These are phyloP conservation scores for Pangasius djambal DNA, from an alignment of 2,797 vertebrate species.

Conservation along the genomic window DNA sequence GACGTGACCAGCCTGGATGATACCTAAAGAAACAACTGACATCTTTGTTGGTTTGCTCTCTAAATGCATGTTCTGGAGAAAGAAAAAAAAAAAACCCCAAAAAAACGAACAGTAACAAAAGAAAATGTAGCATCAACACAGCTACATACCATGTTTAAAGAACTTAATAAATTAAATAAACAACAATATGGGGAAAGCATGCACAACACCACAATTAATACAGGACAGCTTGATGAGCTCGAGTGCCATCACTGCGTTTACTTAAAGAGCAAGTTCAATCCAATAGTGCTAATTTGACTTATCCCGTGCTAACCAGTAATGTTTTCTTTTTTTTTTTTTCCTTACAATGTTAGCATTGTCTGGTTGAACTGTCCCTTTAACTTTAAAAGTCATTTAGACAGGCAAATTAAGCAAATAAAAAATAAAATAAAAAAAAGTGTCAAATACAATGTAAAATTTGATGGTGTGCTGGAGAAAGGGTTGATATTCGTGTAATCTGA, in stretches of 20 bases:
- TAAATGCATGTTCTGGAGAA: constrained; percentile 64
- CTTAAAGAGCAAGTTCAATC: background rate
- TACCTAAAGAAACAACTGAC: background rate
- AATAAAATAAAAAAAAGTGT: constrained; percentile 23
- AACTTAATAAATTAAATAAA: constrained; percentile 79
- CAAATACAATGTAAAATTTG: constrained; percentile 39
- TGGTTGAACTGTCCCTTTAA: constrained; percentile 12
- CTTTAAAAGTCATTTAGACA: constrained; percentile 51
- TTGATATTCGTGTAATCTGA: constrained; percentile 37
- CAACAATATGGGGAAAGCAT: constrained; percentile 70
- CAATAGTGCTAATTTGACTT: background rate
- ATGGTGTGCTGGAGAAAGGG: constrained; percentile 23
- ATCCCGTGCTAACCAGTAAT: background rate
- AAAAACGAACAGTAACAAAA: constrained; percentile 52
- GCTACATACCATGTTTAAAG: constrained; percentile 69
- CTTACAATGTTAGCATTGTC: background rate
- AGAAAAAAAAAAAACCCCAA: background rate
- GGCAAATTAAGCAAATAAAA: constrained; percentile 53
- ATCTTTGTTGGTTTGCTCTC: background rate
- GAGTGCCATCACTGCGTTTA: constrained; percentile 56
- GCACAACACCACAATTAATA: constrained; percentile 58
- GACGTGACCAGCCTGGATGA: background rate
- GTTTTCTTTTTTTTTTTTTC: background rate
- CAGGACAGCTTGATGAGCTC: constrained; percentile 62
- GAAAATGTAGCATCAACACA: constrained; percentile 60